Evolutionary conservation across 2,797 vertebrate species (phyloP).

Genomic region (Neosilurus hyrtlii): DNA sequence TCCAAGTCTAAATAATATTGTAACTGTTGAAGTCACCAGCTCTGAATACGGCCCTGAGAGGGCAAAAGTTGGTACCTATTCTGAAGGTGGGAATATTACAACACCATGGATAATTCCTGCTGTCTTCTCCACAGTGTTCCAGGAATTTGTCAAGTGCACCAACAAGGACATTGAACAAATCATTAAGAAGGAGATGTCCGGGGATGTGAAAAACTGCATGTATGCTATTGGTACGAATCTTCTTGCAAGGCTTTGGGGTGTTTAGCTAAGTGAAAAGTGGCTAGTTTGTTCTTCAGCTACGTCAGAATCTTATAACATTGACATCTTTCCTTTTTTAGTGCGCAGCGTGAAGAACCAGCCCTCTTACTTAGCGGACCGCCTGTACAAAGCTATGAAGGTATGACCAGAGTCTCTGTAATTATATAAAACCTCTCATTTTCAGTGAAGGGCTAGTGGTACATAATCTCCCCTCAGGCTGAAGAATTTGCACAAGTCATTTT

Average conservation of each 20-base stretch:
- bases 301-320: background rate
- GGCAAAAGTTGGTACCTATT: background rate
- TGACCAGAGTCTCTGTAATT: background rate
- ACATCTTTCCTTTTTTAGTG: conserved; percentile 71
- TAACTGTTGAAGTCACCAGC: background rate
- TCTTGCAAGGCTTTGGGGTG: background rate
- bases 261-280: background rate
- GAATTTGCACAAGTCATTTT: background rate
- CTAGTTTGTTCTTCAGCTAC: background rate
- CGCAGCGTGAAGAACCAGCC: conserved; percentile 94
- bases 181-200: conserved; percentile 95
- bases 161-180: conserved; percentile 94
- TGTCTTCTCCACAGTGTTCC: conserved; percentile 79
- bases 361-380: conserved; percentile 89
- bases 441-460: background rate
- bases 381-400: conserved; percentile 99
- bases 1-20: background rate
- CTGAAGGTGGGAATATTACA: background rate
- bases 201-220: conserved; percentile 86
- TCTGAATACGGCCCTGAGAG: background rate
- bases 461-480: background rate
- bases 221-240: conserved; percentile 84
- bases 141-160: conserved; percentile 89
- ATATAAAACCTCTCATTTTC: background rate
- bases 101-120: background rate